These are phyloP conservation scores for Deilephila elpenor DNA, from an alignment of 2,888 invertebrate species.

Conservation along the genomic window DNA sequence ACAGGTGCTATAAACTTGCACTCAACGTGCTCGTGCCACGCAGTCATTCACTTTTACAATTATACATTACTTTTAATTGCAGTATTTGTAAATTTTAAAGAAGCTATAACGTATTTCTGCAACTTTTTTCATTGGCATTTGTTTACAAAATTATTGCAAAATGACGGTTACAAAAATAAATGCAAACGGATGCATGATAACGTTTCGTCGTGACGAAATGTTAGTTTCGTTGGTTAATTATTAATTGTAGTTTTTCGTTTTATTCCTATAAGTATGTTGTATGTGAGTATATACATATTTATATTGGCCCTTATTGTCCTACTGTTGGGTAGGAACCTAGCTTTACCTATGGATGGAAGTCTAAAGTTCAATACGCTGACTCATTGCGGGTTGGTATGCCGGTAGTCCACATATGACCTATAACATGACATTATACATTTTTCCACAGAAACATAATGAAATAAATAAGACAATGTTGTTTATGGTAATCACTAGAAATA, in stretches of 20 bases:
- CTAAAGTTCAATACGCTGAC: too few species aligned
- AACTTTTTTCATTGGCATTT: conserved; percentile 5
- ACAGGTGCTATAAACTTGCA: conserved; percentile 11
- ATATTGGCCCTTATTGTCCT: background rate
- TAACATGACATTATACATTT: too few species aligned
- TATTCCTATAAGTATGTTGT: background rate
- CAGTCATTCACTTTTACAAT: conserved; percentile 24
- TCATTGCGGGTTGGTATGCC: too few species aligned
- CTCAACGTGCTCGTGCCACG: background rate
- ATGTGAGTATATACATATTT: background rate
- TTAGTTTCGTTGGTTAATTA: background rate
- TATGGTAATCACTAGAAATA: too few species aligned
- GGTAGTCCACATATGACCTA: too few species aligned
- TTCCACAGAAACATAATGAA: too few species aligned
- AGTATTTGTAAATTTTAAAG: conserved; percentile 15
- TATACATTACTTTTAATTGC: conserved; percentile 26
- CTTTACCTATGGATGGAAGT: too few species aligned
- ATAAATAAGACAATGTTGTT: too few species aligned
- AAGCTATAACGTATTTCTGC: conserved; percentile 33
- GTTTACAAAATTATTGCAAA: conserved; percentile 20
- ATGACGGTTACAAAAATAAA: conserved; percentile 19
- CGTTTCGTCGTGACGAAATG: conserved; percentile 5
- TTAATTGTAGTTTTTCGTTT: background rate
- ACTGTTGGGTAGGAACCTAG: too few species aligned
- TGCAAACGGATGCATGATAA: conserved; percentile 14